Percentiles rank a stretch among this genome's conserved stretches.
Evolutionary conservation across 2,888 invertebrate species (phyloP).

Genomic region (Latrodectus hesperus): DNA sequence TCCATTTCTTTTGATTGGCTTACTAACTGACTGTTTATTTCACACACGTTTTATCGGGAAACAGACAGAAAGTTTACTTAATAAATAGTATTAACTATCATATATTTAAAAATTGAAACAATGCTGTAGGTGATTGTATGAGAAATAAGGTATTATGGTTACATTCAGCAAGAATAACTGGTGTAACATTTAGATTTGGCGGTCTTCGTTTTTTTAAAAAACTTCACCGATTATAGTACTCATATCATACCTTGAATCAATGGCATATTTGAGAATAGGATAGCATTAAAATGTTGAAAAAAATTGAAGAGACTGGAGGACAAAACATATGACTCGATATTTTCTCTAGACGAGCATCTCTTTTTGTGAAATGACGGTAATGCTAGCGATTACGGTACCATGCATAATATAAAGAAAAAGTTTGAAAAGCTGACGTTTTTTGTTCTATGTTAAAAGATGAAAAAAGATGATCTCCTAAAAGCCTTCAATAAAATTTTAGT

Average conservation of each 20-base stretch:
- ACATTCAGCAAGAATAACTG: too few relatives aligned
- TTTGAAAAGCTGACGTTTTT: conserved; percentile 20
- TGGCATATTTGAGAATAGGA: conserved; percentile 31
- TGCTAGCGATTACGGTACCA: conserved; percentile 43
- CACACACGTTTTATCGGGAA: too few relatives aligned
- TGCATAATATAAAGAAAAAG: conserved; percentile 29
- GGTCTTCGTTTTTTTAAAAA: too few relatives aligned
- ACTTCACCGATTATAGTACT: too few relatives aligned
- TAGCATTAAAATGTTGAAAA: background rate
- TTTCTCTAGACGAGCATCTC: conserved; percentile 32
- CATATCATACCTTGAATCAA: background rate
- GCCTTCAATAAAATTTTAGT: conserved; percentile 55
- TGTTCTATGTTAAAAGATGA: conserved; percentile 1
- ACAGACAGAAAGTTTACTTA: too few relatives aligned
- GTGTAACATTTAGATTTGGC: too few relatives aligned
- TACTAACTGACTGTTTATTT: too few relatives aligned
- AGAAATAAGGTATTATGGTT: too few relatives aligned
- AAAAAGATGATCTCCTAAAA: conserved; percentile 42
- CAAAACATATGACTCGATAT: conserved; percentile 52
- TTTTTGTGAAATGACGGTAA: conserved; percentile 24
- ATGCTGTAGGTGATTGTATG: too few relatives aligned
- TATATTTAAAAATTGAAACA: too few relatives aligned
- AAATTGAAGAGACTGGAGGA: conserved; percentile 6
- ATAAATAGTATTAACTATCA: too few relatives aligned
- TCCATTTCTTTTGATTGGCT: too few relatives aligned